A percentile compares a stretch with the other conserved stretches of the same genome.
phyloP scores from a whole-genome alignment of 2,888 invertebrate species.

The Drosophila antonietae region DNA sequence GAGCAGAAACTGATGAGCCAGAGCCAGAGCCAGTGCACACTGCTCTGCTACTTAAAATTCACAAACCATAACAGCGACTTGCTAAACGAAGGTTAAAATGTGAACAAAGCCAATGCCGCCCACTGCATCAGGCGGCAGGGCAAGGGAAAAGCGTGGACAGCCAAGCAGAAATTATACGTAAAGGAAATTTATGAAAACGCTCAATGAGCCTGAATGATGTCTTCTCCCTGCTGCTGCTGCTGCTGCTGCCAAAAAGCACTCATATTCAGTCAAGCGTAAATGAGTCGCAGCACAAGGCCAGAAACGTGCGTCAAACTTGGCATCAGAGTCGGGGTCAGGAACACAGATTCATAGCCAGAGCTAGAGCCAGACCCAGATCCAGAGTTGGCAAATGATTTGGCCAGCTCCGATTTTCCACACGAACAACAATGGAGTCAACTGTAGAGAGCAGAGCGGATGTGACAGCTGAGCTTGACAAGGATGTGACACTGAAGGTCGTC shows the following conservation, averaged over 20 bases:
- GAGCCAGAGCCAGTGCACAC: conserved; percentile 20
- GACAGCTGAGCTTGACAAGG: conserved; percentile 67
- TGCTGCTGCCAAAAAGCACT: conserved; percentile 51
- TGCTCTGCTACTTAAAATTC: conserved; percentile 65
- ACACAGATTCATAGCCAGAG: neutral
- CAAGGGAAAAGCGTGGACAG: conserved; percentile 15
- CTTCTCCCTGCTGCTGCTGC: conserved; percentile 16
- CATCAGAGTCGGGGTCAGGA: conserved; percentile 4
- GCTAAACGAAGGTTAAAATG: conserved; percentile 78
- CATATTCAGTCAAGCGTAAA: conserved; percentile 73
- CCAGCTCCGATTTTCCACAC: conserved; percentile 74
- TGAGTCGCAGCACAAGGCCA: conserved; percentile 60
- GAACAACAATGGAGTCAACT: conserved; percentile 60
- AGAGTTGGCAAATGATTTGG: conserved; percentile 59
- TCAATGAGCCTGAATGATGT: conserved; percentile 76
- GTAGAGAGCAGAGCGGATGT: conserved; percentile 51
- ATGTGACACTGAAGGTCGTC: conserved; percentile 75
- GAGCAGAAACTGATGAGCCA: conserved; percentile 30
- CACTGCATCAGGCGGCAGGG: conserved; percentile 5
- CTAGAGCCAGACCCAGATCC: conserved; percentile 2
- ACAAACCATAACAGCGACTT: conserved; percentile 74
- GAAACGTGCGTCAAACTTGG: conserved; percentile 53
- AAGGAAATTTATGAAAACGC: conserved; percentile 77
- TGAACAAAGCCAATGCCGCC: conserved; percentile 59
- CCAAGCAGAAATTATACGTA: conserved; percentile 57